Evolutionary conservation across 2,888 invertebrate genomes (phyloP).

Genomic region (Hyalella azteca): DNA sequence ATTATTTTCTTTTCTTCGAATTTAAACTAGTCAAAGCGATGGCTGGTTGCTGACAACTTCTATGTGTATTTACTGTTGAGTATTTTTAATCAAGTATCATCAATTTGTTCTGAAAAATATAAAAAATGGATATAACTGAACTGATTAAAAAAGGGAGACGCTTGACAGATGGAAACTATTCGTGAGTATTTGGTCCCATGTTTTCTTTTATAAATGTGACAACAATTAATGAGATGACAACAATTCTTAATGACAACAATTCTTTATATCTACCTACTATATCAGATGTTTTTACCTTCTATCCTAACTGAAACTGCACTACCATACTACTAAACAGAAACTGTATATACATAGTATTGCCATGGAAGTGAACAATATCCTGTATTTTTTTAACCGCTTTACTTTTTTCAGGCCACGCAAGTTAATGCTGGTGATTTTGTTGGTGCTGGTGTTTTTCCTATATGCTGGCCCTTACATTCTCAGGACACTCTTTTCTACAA

Average conservation of each 20-base stretch:
- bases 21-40: background rate
- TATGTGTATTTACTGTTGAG: background rate
- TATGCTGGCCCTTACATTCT: conserved; percentile 53
- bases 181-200: background rate
- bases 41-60: background rate
- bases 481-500: conserved; percentile 43
- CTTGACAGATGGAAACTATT: conserved; percentile 15
- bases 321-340: background rate
- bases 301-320: background rate
- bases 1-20: background rate
- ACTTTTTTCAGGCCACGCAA: conserved; percentile 52
- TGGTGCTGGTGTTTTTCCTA: conserved; percentile 49
- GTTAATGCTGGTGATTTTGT: conserved; percentile 47
- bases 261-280: background rate
- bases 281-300: background rate
- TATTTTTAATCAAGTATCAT: no score
- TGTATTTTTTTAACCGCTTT: background rate
- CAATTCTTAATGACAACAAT: background rate
- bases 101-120: background rate
- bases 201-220: background rate
- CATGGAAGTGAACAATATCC: background rate
- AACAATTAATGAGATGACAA: background rate
- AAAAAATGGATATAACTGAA: background rate
- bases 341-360: background rate
- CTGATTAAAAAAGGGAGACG: background rate